phyloP scores from a whole-genome alignment of 35 echinoderm and acorn worm genomes.

The Holothuria glaberrima region DNA sequence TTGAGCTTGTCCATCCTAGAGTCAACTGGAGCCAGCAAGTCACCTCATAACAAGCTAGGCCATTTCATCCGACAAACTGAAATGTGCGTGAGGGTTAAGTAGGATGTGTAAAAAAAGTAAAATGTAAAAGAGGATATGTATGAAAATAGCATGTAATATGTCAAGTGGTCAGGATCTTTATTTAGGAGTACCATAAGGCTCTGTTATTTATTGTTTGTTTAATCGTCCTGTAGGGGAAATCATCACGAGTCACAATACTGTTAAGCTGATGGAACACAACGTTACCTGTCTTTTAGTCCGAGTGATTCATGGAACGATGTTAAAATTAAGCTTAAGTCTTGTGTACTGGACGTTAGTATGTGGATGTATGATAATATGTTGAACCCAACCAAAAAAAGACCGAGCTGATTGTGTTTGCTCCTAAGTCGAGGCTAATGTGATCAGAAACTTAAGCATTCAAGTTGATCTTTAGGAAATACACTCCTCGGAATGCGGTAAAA shows the following conservation, averaged over 20 bases:
- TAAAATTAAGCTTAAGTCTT: background rate
- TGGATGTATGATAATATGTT: background rate
- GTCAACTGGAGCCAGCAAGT: too few species aligned
- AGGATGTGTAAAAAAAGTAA: too few species aligned
- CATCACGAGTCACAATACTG: background rate
- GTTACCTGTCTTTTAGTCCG: background rate
- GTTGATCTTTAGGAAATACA: background rate
- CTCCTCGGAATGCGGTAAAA: background rate
- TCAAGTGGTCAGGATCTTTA: background rate
- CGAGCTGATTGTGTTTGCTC: background rate
- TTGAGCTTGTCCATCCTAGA: too few species aligned
- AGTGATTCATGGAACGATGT: too few species aligned
- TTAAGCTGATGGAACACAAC: too few species aligned
- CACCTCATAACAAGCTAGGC: too few species aligned
- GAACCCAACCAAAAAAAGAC: background rate
- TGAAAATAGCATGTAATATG: background rate
- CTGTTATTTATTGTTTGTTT: background rate
- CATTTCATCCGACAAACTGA: too few species aligned
- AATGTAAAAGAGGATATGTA: too few species aligned
- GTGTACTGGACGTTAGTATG: background rate
- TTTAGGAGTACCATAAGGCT: background rate
- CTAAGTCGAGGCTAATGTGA: background rate
- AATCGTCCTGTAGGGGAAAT: slow-evolving; percentile 6
- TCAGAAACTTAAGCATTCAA: too few species aligned
- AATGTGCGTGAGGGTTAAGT: too few species aligned